These are phyloP conservation scores for Sinocyclocheilus maitianheensis DNA, from an alignment of 2,113 vertebrate species.

Conservation along the genomic window DNA sequence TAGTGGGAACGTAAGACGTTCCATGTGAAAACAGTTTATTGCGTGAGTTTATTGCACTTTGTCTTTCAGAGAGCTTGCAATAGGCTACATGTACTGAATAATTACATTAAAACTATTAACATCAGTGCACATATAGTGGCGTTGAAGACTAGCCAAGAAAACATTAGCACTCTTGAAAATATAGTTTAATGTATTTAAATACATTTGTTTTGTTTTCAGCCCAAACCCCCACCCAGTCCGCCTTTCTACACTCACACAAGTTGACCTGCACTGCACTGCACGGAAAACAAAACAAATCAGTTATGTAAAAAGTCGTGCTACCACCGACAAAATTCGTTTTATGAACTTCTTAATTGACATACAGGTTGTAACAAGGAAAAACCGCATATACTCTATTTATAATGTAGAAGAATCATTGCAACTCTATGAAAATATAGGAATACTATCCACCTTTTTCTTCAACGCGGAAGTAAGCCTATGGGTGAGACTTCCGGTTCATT, in stretches of 20 bases:
- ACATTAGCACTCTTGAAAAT: neutral
- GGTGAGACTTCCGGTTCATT: no score
- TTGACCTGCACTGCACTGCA: conserved; percentile 75
- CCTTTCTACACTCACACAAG: conserved; percentile 63
- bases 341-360: neutral
- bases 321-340: neutral
- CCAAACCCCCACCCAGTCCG: conserved; percentile 46
- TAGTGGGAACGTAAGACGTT: neutral
- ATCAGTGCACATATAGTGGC: neutral
- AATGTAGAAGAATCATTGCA: neutral
- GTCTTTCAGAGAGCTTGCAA: neutral
- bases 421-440: conserved; percentile 40
- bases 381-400: no score
- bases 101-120: neutral
- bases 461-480: no score
- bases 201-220: neutral
- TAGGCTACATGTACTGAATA: neutral
- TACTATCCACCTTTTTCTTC: no score
- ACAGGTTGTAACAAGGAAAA: neutral
- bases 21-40: neutral
- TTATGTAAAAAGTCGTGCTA: conserved; percentile 70
- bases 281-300: conserved; percentile 63
- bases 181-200: neutral
- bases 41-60: neutral
- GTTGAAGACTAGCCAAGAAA: neutral